These are phyloP conservation scores for Cecropterus lyciades DNA, from an alignment of 1,140 invertebrate species.

Conservation along the genomic window DNA sequence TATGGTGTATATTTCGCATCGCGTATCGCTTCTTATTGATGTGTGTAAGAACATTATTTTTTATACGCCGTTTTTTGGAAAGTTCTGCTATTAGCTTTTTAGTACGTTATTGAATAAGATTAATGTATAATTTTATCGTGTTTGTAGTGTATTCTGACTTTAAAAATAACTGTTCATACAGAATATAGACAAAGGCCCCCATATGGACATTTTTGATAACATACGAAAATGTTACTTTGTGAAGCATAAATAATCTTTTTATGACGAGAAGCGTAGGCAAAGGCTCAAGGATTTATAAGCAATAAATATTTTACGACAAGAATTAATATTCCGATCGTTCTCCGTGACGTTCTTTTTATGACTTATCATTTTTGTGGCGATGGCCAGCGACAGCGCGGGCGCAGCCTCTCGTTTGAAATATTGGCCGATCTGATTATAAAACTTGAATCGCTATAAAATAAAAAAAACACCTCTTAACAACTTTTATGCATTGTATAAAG, in stretches of 20 bases:
- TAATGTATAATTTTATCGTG: background rate
- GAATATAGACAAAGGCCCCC: constrained; percentile 71
- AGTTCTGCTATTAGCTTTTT: too few relatives aligned
- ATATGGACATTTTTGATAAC: constrained; percentile 71
- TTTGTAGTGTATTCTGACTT: constrained; percentile 1
- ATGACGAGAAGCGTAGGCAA: constrained; percentile 83
- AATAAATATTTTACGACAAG: constrained; percentile 84
- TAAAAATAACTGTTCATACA: constrained; percentile 44
- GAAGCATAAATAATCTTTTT: constrained; percentile 83
- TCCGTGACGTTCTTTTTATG: constrained; percentile 83
- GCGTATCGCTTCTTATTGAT: too few relatives aligned
- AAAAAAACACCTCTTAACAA: constrained; percentile 65
- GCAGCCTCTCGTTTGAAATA: constrained; percentile 63
- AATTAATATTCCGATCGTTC: constrained; percentile 84
- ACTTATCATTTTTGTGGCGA: constrained; percentile 81
- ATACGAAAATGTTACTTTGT: constrained; percentile 83
- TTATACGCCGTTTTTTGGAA: too few relatives aligned
- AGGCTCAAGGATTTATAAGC: constrained; percentile 83
- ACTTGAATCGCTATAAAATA: constrained; percentile 75
- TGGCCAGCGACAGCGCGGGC: constrained; percentile 56
- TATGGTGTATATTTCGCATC: too few relatives aligned
- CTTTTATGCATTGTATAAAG: constrained; percentile 72
- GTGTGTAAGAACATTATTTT: too few relatives aligned
- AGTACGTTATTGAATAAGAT: background rate
- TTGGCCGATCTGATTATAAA: constrained; percentile 72